These are phyloP conservation scores for Chaenogobius annularis DNA, from an alignment of 2,113 vertebrate species.

Conservation along the genomic window DNA sequence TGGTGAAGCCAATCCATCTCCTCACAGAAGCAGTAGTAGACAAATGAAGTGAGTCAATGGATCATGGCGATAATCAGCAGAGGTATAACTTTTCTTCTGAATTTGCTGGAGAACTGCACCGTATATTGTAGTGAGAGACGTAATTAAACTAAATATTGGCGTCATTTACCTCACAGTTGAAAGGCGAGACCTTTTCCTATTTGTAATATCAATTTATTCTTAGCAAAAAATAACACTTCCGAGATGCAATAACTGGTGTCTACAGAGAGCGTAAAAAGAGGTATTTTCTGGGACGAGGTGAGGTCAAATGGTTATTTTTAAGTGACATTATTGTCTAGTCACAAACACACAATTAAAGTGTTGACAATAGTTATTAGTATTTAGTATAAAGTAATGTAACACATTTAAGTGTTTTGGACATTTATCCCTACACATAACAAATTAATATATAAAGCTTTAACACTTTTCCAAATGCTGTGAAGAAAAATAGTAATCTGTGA, in stretches of 20 bases:
- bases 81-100: constrained; percentile 28
- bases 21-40: constrained; percentile 37
- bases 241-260: too few relatives aligned
- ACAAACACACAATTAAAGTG: neutral
- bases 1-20: constrained; percentile 32
- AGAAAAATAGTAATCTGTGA: constrained; percentile 15
- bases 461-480: constrained; percentile 4
- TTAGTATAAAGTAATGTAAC: neutral
- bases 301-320: neutral
- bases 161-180: constrained; percentile 39
- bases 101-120: constrained; percentile 27
- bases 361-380: neutral
- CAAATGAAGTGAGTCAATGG: constrained; percentile 31
- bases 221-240: neutral
- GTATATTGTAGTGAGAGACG: constrained; percentile 42
- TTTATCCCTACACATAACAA: neutral
- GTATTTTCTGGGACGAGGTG: neutral
- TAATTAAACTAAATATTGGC: constrained; percentile 54
- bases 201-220: constrained; percentile 26
- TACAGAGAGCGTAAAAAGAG: neutral
- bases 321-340: neutral
- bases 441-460: constrained; percentile 17
- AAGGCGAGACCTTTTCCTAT: neutral
- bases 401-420: neutral
- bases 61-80: constrained; percentile 28